Percentiles rank a stretch among this genome's conserved stretches.
Evolutionary conservation across 2,113 vertebrate species (phyloP).

Genomic region (Astur gentilis): DNA sequence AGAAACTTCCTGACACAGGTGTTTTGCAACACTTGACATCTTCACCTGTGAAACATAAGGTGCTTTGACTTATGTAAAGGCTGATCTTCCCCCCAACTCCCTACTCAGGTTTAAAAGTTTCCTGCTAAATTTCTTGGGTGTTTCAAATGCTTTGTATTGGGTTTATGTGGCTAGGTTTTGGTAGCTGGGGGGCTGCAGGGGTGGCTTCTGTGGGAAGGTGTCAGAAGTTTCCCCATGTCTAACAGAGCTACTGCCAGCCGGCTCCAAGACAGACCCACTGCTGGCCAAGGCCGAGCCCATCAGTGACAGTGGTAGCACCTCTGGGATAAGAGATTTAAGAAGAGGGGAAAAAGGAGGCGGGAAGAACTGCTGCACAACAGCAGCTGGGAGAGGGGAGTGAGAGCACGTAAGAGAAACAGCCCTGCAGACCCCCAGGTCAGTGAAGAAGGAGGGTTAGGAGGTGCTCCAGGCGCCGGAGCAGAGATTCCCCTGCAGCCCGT

Average conservation of each 20-base stretch:
- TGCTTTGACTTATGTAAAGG: neutral
- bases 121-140: neutral
- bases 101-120: neutral
- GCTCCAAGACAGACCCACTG: accelerated
- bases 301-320: accelerated
- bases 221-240: neutral
- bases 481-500: neutral
- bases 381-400: too few relatives aligned
- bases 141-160: neutral
- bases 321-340: neutral
- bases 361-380: too few relatives aligned
- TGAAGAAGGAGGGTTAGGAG: neutral
- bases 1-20: neutral
- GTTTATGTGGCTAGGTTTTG: neutral
- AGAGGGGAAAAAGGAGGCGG: too few relatives aligned
- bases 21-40: neutral
- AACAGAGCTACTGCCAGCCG: accelerated
- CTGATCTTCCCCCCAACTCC: neutral
- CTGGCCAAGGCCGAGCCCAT: neutral
- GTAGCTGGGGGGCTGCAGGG: neutral
- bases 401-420: too few relatives aligned
- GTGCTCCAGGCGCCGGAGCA: neutral
- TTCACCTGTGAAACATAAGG: neutral
- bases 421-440: too few relatives aligned
- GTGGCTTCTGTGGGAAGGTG: neutral